These are phyloP conservation scores for Gadus macrocephalus DNA, from an alignment of 2,113 vertebrate species.

Conservation along the genomic window DNA sequence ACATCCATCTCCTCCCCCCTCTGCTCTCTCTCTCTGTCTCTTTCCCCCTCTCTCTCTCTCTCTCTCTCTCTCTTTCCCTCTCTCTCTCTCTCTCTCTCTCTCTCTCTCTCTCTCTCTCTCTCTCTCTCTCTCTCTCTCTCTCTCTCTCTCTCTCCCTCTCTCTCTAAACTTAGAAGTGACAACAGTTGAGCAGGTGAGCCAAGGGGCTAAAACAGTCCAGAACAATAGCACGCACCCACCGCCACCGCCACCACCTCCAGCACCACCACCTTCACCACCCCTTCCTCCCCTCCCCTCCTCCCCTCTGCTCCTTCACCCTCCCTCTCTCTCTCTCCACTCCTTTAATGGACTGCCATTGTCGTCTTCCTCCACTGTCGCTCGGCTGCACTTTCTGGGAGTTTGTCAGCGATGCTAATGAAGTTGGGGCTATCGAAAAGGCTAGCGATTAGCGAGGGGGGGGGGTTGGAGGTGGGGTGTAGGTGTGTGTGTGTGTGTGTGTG, in stretches of 20 bases:
- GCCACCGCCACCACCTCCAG: neutral
- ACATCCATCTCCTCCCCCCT: slow-evolving; percentile 38
- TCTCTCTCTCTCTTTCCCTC: slow-evolving; percentile 6
- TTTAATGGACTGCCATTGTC: slow-evolving; percentile 71
- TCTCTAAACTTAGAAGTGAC: slow-evolving; percentile 74
- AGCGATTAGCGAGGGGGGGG: too few species aligned
- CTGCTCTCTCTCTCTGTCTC: slow-evolving; percentile 42
- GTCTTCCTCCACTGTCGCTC: slow-evolving; percentile 39
- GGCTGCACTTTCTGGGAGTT: slow-evolving; percentile 59
- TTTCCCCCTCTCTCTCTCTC: neutral
- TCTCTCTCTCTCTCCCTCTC: too few species aligned
- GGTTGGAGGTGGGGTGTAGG: too few species aligned
- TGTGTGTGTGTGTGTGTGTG: too few species aligned
- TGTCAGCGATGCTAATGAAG: slow-evolving; percentile 69
- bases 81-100: slow-evolving; percentile 9
- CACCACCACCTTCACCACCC: too few species aligned
- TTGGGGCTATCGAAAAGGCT: slow-evolving; percentile 12
- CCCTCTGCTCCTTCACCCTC: too few species aligned
- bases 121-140: neutral
- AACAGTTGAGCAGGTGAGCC: slow-evolving; percentile 71
- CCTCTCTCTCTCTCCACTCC: slow-evolving; percentile 42
- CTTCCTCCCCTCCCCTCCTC: slow-evolving; percentile 15
- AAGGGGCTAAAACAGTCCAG: slow-evolving; percentile 64
- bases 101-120: slow-evolving; percentile 53
- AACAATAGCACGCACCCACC: slow-evolving; percentile 55